Conservation (phyloP, 2,797 vertebrate species). For the Lophius americanus region DNA sequence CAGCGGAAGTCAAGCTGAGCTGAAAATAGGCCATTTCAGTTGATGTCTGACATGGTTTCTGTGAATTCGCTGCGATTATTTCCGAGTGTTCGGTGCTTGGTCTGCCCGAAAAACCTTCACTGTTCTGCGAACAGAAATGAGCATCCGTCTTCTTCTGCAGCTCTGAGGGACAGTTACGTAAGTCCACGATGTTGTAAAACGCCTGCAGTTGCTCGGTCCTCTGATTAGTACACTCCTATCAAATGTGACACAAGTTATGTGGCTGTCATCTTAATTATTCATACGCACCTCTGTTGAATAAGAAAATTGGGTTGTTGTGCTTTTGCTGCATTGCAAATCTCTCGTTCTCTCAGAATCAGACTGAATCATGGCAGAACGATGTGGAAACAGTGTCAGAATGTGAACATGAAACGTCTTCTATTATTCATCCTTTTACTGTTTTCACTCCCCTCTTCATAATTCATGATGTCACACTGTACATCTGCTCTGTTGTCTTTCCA, state of each 20-base stretch:
- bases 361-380: conserved; percentile 44
- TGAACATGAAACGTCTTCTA: conserved; percentile 50
- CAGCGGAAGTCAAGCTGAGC: conserved; percentile 18
- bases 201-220: conserved; percentile 18
- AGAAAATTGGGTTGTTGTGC: conserved; percentile 69
- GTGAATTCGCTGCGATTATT: conserved; percentile 40
- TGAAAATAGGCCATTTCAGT: conserved; percentile 59
- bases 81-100: conserved; percentile 30
- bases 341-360: conserved; percentile 53
- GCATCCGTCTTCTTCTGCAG: conserved; percentile 39
- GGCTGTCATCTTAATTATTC: conserved; percentile 74
- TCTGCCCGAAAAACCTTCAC: conserved; percentile 34
- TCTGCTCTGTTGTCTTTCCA: conserved; percentile 56
- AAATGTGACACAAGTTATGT: conserved; percentile 71
- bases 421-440: conserved; percentile 66
- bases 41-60: conserved; percentile 44
- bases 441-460: conserved; percentile 63
- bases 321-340: conserved; percentile 47
- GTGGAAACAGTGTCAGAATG: conserved; percentile 36
- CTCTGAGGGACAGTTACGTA: conserved; percentile 48
- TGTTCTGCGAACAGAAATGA: conserved; percentile 40
- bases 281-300: conserved; percentile 59
- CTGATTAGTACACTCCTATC: conserved; percentile 49
- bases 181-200: conserved; percentile 25
- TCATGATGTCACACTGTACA: conserved; percentile 39